Evolutionary conservation across 1,140 invertebrate genomes (phyloP), one percentile per base, ranked within the genome.

Genomic region (Macrosteles quadrilineatus): DNA sequence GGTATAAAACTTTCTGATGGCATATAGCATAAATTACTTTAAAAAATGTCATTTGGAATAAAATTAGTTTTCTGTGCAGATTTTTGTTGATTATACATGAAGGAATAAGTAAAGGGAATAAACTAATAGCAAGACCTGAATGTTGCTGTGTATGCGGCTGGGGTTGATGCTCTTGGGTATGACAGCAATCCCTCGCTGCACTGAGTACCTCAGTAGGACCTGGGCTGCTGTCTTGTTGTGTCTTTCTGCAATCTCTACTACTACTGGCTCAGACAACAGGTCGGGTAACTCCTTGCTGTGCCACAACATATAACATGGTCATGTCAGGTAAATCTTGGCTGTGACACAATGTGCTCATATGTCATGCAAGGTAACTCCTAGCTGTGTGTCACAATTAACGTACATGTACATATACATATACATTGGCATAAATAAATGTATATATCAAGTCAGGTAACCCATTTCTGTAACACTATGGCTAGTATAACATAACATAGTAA

Each of bases 101-200:
- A n/a, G n/a, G n/a, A n/a, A n/a, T n/a, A n/a, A n/a, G n/a, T n/a
- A n/a, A n/a, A n/a, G n/a, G n/a, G n/a, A n/a, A n/a, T n/a, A n/a
- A n/a, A n/a, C n/a, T n/a, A n/a, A n/a, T n/a, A n/a, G n/a, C n/a
- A 6, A 9, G 59, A 86, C 36, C 64, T 83, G 36, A 62, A 83
- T 83, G 77, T 91, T 91, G 68, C 87, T 79, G 45, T 79, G 76
- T 25, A 90, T 82, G 72, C 87, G 79, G 32, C 80, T 66, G 1
- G 80, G 72, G 74, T 81, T 86, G 4, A 79, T 81, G 72, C 86
- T 87, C 77, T 91, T 91, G 53, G 88, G 88, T 70, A 91, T 87
- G 6, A 83, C 83, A 27, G 75, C 78, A 27, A 89, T 80, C 17
- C 81, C 82, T 36, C 80, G 79, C 76, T 89, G 85, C n/a, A 87